phyloP scores from a whole-genome alignment of 1,140 invertebrate species.

The Aphidius gifuensis region DNA sequence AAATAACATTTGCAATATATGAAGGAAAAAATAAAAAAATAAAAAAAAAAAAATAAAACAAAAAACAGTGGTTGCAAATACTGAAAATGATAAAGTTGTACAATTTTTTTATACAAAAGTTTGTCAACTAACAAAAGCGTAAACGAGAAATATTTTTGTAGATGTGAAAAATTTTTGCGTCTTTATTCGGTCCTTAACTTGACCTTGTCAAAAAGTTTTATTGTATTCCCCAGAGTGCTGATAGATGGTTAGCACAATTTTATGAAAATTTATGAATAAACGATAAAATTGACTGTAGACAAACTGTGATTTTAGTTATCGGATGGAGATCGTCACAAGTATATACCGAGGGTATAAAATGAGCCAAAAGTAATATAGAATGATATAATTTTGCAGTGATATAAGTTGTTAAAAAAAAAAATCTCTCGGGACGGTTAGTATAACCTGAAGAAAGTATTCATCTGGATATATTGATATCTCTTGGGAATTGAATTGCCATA shows the following conservation, averaged over 20 bases:
- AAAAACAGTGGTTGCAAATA: background rate
- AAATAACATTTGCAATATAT: too few species aligned
- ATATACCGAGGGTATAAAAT: too few species aligned
- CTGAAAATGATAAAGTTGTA: background rate
- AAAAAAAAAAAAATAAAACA: too few species aligned
- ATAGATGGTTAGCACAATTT: background rate
- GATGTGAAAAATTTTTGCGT: background rate
- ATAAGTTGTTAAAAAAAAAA: background rate
- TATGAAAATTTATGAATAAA: background rate
- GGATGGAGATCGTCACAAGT: background rate
- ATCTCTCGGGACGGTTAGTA: background rate
- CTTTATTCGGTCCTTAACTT: background rate
- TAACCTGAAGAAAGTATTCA: slow-evolving; percentile 2
- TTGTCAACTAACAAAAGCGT: background rate
- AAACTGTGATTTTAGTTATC: slow-evolving; percentile 4
- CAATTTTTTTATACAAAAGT: background rate
- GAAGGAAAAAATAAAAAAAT: too few species aligned
- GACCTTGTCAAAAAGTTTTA: slow-evolving; percentile 1
- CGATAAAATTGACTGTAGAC: background rate
- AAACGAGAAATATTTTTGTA: background rate
- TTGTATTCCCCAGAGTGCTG: background rate
- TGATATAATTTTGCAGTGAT: background rate
- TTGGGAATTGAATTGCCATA: slow-evolving; percentile 21
- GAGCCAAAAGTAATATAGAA: background rate
- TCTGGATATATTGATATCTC: slow-evolving; percentile 10